phyloP scores from a whole-genome alignment of 2,797 vertebrate species.

The Cephalopachus bancanus region DNA sequence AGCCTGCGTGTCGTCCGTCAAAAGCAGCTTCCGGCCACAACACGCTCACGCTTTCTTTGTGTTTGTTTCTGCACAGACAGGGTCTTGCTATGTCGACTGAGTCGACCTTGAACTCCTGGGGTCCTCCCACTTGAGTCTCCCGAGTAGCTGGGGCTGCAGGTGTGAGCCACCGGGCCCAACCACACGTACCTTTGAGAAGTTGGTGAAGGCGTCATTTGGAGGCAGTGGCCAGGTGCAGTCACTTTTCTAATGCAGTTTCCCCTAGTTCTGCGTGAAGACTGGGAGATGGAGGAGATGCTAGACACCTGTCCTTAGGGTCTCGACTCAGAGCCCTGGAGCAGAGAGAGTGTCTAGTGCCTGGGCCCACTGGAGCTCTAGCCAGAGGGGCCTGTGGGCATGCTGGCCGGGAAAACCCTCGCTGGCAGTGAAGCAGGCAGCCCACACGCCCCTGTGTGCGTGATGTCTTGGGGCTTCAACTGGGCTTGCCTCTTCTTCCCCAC shows the following conservation, averaged over 20 bases:
- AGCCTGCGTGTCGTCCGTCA: too few relatives aligned
- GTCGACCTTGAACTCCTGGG: neutral
- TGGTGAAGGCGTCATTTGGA: neutral
- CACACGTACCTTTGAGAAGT: neutral
- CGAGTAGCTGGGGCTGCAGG: neutral
- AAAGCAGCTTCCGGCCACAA: too few relatives aligned
- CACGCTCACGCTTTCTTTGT: too few relatives aligned
- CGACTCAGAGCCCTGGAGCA: neutral
- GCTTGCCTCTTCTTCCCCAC: slow-evolving; percentile 26
- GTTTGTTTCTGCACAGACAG: neutral
- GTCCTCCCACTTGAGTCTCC: neutral
- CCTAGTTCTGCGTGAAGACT: slow-evolving; percentile 53
- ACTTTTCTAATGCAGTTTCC: neutral
- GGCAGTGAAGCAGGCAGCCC: slow-evolving; percentile 14
- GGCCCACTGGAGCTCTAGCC: too few relatives aligned
- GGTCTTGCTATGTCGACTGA: neutral
- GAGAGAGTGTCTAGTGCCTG: too few relatives aligned
- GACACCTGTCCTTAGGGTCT: neutral
- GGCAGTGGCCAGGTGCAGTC: neutral
- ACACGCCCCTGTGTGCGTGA: slow-evolving; percentile 38
- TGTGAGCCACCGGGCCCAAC: neutral
- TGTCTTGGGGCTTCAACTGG: slow-evolving; percentile 42
- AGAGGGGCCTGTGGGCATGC: neutral
- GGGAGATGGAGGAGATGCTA: slow-evolving; percentile 23
- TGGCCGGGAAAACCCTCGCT: neutral